Evolutionary conservation across 2,797 vertebrate genomes (phyloP), one percentile per base, ranked within the genome.

Genomic region (Holocentrus rufus): DNA sequence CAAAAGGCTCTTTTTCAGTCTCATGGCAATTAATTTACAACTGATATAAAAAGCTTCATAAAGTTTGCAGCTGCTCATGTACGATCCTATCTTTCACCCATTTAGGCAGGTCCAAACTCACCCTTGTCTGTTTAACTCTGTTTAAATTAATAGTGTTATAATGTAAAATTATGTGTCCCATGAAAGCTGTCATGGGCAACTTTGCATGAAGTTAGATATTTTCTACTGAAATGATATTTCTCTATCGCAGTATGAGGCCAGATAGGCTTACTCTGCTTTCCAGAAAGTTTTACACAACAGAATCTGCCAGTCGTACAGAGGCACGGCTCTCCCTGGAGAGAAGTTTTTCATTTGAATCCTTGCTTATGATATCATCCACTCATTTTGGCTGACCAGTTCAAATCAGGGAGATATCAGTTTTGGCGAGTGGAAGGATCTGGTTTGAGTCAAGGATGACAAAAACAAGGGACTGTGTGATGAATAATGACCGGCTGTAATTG

Each of bases 41-140:
- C 82, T 44, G 56, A 64, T 73, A 83, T 91, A 88, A 90, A 89
- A 90, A 75, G 83, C 85, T 77, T 90, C 86, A 90, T 92, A 90
- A 92, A 91, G 31, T 77, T 79, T 76, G 66, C 87, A 91, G 89
- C 88, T 90, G 87, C 57, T 79, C 70, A 44, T 74, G 69, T 74
- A 68, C 20, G 52, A 58, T 50, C 42, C 55, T 73, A 71, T 74
- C 59, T 72, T 75, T 77, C 68, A 78, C 50, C 52, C 42, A 66
- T 76, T 63, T 61, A 74, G 65, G 69, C 77, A 82, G 54, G 64
- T 80, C 57, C 60, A 87, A 82, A 88, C 85, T 80, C 57, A 80
- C 54, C 59, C 66, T 42, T 74, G 66, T 73, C 79, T 77, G 55
- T 83, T 79, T 86, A 80, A 90, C 50, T 81, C 75, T 77, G 76